phyloP scores from a whole-genome alignment of 2,888 invertebrate genomes.

The Watsonalla cultraria region DNA sequence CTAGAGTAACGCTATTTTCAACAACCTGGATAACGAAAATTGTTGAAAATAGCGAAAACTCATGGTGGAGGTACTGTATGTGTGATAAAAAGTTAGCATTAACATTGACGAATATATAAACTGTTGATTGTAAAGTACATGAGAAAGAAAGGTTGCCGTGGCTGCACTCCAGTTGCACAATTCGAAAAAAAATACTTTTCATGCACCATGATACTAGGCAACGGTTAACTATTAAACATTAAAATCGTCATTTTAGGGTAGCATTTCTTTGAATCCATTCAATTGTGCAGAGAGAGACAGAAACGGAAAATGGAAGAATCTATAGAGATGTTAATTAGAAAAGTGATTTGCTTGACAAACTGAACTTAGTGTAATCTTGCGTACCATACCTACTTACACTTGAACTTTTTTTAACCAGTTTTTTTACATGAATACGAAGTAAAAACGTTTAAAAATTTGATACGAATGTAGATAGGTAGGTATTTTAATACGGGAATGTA shows the following conservation, averaged over 20 bases:
- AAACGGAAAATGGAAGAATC: neutral
- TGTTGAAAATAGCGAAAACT: neutral
- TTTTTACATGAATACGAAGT: slow-evolving; percentile 25
- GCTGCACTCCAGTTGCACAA: slow-evolving; percentile 61
- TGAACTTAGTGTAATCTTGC: too few relatives aligned
- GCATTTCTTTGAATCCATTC: slow-evolving; percentile 1
- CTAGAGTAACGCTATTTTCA: too few relatives aligned
- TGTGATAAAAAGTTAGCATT: slow-evolving; percentile 47
- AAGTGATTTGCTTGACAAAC: too few relatives aligned
- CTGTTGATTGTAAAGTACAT: slow-evolving; percentile 27
- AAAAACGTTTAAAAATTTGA: slow-evolving; percentile 64
- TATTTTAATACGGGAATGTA: slow-evolving; percentile 73
- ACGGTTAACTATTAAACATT: slow-evolving; percentile 13
- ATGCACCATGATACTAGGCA: slow-evolving; percentile 29
- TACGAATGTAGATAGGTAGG: slow-evolving; percentile 76
- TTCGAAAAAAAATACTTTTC: slow-evolving; percentile 28
- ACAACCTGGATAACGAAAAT: too few relatives aligned
- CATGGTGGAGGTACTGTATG: slow-evolving; percentile 5
- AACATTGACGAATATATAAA: slow-evolving; percentile 28
- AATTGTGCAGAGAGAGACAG: slow-evolving; percentile 8
- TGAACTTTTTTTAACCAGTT: neutral
- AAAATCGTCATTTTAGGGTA: neutral
- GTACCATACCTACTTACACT: too few relatives aligned
- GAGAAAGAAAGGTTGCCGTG: slow-evolving; percentile 58
- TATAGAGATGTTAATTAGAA: too few relatives aligned